These are phyloP conservation scores for Sebastes minor DNA, from an alignment of 2,797 vertebrate species.

Conservation along the genomic window DNA sequence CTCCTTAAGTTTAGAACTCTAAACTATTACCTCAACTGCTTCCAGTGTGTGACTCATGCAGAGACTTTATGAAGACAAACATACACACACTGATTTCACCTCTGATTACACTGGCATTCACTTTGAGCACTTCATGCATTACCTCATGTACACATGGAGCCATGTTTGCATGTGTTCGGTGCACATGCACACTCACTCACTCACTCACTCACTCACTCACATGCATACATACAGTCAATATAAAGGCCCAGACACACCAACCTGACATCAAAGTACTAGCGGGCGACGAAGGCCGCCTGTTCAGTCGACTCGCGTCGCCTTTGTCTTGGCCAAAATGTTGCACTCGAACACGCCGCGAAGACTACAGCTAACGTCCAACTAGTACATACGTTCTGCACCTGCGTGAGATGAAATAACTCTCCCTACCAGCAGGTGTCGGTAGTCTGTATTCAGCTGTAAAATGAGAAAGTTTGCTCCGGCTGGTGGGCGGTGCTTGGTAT, in stretches of 20 bases:
- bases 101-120: slow-evolving; percentile 36
- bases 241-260: too few species aligned
- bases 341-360: too few species aligned
- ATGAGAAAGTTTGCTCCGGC: too few species aligned
- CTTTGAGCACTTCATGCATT: slow-evolving; percentile 29
- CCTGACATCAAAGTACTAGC: too few species aligned
- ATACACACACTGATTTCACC: slow-evolving; percentile 31
- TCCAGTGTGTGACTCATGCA: slow-evolving; percentile 53
- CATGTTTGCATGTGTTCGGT: slow-evolving; percentile 5
- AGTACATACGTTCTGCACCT: too few species aligned
- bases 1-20: slow-evolving; percentile 46
- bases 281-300: too few species aligned
- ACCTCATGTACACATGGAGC: slow-evolving; percentile 50
- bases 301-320: too few species aligned
- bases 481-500: too few species aligned
- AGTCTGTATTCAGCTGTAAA: too few species aligned
- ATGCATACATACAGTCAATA: not conserved
- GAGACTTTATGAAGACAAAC: not conserved
- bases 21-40: slow-evolving; percentile 46
- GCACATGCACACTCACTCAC: not conserved
- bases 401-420: too few species aligned
- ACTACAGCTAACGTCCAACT: too few species aligned
- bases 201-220: not conserved
- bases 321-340: too few species aligned
- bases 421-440: accelerated